phyloP scores from a whole-genome alignment of 2,888 invertebrate species.

The Melikaiella ostensackeni region DNA sequence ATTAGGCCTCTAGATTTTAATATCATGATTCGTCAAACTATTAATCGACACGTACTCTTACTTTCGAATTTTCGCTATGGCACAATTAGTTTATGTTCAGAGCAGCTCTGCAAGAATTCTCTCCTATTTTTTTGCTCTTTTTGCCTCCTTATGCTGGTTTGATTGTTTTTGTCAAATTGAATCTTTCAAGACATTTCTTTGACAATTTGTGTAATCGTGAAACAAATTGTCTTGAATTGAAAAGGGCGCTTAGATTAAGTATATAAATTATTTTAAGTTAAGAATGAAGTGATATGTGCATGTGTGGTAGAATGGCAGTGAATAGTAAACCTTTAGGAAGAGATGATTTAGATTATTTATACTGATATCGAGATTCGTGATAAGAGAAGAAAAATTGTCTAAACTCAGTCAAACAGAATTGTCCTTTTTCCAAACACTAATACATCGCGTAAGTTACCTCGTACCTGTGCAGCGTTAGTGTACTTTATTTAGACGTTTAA shows the following conservation, averaged over 20 bases:
- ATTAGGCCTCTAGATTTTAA: not conserved
- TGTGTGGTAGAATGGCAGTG: not conserved
- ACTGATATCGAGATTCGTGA: not conserved
- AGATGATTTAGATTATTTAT: not conserved
- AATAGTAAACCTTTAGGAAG: not conserved
- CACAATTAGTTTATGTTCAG: not conserved
- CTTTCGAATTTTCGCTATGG: not conserved
- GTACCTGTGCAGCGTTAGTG: constrained; percentile 29
- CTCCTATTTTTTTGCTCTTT: not conserved
- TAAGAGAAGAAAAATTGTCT: not conserved
- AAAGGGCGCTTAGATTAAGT: not conserved
- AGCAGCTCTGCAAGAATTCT: constrained; percentile 1
- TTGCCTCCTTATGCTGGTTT: not conserved
- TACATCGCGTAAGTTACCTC: constrained; percentile 36
- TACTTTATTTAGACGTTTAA: not conserved
- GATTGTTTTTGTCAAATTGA: not conserved
- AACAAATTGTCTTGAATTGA: not conserved
- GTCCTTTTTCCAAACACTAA: constrained; percentile 11
- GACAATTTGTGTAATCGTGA: not conserved
- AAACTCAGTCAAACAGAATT: constrained; percentile 1
- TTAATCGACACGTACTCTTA: not conserved
- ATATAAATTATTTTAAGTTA: constrained; percentile 23
- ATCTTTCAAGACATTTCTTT: not conserved
- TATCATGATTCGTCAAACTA: not conserved
- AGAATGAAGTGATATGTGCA: not conserved